Evolutionary conservation across 2,888 invertebrate species (phyloP).

Genomic region (Lepidochrysops patricia): DNA sequence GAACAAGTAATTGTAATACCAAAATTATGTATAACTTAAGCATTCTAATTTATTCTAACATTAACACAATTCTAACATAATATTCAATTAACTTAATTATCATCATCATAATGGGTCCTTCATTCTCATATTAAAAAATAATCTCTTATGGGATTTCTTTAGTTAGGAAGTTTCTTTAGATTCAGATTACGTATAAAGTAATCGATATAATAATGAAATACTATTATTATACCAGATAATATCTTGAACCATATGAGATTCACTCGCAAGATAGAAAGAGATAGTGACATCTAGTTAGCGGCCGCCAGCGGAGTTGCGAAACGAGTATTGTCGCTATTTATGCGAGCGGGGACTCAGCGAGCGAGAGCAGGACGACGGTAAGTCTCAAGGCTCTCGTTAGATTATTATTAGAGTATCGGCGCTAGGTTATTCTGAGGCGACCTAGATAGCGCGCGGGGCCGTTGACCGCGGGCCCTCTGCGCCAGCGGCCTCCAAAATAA

Average conservation of each 20-base stretch:
- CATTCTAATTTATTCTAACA: no score
- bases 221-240: background rate
- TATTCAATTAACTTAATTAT: background rate
- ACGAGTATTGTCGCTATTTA: constrained; percentile 48
- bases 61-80: no score
- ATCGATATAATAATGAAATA: background rate
- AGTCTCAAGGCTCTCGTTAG: constrained; percentile 55
- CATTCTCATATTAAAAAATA: no score
- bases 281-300: constrained; percentile 43
- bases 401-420: constrained; percentile 74
- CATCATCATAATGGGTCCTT: background rate
- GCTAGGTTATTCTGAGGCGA: constrained; percentile 74
- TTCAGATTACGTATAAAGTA: background rate
- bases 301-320: constrained; percentile 50
- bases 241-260: constrained; percentile 23
- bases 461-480: constrained; percentile 72
- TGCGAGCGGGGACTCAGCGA: constrained; percentile 38
- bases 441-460: constrained; percentile 71
- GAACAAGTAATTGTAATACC: no score
- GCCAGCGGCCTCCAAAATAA: constrained; percentile 72
- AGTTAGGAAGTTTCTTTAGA: background rate
- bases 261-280: constrained; percentile 48
- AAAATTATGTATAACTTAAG: no score
- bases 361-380: constrained; percentile 60
- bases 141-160: no score